Conservation (phyloP, 2,797 vertebrate genomes). For the Monodelphis domestica region DNA sequence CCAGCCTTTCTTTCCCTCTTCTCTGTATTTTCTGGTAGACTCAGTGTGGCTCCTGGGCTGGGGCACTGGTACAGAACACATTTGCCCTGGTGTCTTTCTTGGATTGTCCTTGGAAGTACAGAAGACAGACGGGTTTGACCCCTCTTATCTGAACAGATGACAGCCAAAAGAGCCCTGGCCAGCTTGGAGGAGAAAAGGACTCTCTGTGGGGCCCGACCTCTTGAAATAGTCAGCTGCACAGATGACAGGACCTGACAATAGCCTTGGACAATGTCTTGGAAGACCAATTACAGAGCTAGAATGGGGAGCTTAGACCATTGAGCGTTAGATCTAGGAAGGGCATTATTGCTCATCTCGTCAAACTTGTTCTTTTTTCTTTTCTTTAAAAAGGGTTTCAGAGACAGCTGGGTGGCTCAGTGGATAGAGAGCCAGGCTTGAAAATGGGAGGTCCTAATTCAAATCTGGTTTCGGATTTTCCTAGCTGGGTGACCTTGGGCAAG, state of each 20-base stretch:
- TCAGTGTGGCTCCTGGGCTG: background rate
- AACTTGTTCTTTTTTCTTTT: background rate
- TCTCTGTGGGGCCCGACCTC: background rate
- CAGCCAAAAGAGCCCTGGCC: background rate
- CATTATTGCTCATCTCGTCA: background rate
- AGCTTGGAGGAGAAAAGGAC: background rate
- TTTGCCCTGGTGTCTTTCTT: background rate
- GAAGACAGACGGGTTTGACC: background rate
- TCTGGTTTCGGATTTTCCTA: too few species aligned
- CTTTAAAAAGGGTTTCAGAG: background rate
- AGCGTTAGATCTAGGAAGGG: background rate
- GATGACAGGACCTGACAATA: background rate
- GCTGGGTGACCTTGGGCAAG: too few species aligned
- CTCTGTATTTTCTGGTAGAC: background rate
- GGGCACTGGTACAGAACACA: background rate
- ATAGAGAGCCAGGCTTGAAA: too few species aligned
- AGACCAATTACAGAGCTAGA: background rate
- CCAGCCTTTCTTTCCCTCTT: too few species aligned
- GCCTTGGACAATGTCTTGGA: background rate
- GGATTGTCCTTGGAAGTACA: background rate
- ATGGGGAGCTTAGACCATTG: background rate
- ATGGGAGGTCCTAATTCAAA: too few species aligned
- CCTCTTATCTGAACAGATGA: background rate
- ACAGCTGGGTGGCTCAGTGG: too few species aligned
- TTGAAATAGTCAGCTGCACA: background rate